Conservation (phyloP, 2,113 vertebrate genomes). For the Haemorhous mexicanus region DNA sequence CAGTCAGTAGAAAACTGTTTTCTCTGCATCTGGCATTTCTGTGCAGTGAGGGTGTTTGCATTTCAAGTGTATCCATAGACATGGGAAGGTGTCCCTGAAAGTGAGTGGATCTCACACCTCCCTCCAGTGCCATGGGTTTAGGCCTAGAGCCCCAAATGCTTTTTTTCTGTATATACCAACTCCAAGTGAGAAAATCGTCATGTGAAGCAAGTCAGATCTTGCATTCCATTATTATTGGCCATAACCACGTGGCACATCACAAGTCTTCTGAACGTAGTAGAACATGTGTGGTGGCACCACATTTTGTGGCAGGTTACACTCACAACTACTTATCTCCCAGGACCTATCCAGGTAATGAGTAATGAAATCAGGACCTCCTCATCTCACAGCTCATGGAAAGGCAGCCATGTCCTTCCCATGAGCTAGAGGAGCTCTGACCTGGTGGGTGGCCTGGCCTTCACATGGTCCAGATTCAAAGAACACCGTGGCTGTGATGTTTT, state of each 20-base stretch:
- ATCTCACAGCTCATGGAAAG: constrained; percentile 52
- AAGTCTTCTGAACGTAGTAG: not conserved
- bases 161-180: not conserved
- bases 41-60: not conserved
- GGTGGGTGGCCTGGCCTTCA: constrained; percentile 56
- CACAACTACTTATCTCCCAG: constrained; percentile 56
- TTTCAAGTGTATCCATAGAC: not conserved
- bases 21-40: not conserved
- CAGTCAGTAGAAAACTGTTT: constrained; percentile 27
- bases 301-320: constrained; percentile 38
- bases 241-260: constrained; percentile 38
- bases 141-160: not conserved
- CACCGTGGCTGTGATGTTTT: constrained; percentile 5
- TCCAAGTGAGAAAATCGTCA: constrained; percentile 9
- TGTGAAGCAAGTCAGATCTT: not conserved
- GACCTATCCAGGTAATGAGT: constrained; percentile 63
- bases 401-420: constrained; percentile 63
- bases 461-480: constrained; percentile 67
- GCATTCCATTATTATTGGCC: not conserved
- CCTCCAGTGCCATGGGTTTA: not conserved
- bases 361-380: constrained; percentile 72
- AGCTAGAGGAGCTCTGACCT: constrained; percentile 53
- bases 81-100: not conserved
- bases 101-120: not conserved
- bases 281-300: not conserved